Conservation (phyloP, 2,888 invertebrate genomes). For the Dicyrtomina minuta region DNA sequence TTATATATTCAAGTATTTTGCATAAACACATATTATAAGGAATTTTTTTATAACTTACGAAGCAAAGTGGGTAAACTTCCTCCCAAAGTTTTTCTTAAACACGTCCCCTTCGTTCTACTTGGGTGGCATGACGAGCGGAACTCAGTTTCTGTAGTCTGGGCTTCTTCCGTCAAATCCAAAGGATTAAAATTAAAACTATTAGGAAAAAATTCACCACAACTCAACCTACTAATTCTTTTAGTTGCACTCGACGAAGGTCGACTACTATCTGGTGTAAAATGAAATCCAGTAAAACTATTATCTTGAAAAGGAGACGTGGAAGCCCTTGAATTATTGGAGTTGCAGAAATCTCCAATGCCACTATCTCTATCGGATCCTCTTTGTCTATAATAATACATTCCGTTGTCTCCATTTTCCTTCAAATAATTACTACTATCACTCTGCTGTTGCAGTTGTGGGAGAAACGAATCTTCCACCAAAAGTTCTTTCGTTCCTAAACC, state of each 20-base stretch:
- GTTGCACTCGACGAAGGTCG: constrained; percentile 25
- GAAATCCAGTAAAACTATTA: background rate
- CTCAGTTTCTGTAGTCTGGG: constrained; percentile 16
- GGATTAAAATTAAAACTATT: constrained; percentile 26
- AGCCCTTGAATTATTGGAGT: constrained; percentile 16
- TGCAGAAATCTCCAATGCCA: constrained; percentile 1
- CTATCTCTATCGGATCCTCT: background rate
- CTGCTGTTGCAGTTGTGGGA: background rate
- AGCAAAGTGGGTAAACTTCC: constrained; percentile 51
- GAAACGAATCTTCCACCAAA: background rate
- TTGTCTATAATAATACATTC: background rate
- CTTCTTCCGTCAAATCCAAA: constrained; percentile 12
- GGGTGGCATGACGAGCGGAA: constrained; percentile 5
- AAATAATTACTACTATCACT: background rate
- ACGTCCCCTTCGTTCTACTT: constrained; percentile 2
- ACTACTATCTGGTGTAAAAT: constrained; percentile 6
- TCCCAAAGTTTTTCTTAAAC: constrained; percentile 43
- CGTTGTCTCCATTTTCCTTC: constrained; percentile 10
- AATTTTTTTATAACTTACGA: constrained; percentile 48
- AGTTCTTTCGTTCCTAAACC: no score
- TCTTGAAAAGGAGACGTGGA: constrained; percentile 11
- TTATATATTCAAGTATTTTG: no score
- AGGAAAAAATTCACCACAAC: constrained; percentile 53
- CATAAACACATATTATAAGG: no score
- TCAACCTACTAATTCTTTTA: constrained; percentile 42